A percentile compares a stretch with the other conserved stretches of the same genome.
These are phyloP conservation scores for Allygus modestus DNA, from an alignment of 2,888 invertebrate species.

Conservation along the genomic window DNA sequence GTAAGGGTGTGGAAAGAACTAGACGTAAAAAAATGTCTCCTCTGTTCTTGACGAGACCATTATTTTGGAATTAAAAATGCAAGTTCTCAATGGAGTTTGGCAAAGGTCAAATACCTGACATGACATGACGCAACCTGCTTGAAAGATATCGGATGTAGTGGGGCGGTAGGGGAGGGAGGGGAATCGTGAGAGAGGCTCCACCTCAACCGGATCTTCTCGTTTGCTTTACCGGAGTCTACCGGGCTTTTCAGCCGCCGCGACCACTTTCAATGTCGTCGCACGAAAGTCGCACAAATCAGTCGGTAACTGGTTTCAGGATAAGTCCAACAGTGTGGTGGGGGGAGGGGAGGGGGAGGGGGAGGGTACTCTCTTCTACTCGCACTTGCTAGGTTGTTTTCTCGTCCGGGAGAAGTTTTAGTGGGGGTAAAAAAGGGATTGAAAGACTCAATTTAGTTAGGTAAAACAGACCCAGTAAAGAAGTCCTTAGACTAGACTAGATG, in stretches of 20 bases:
- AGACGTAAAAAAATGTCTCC: too few species aligned
- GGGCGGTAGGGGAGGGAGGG: neutral
- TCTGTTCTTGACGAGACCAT: too few species aligned
- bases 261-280: conserved; percentile 23
- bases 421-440: too few species aligned
- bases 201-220: conserved; percentile 16
- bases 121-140: neutral
- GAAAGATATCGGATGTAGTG: neutral
- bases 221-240: neutral
- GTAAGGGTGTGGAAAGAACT: too few species aligned
- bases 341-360: neutral
- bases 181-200: neutral
- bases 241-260: neutral
- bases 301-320: neutral
- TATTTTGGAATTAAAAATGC: too few species aligned
- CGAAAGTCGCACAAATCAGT: conserved; percentile 14
- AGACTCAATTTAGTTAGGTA: too few species aligned
- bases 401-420: too few species aligned
- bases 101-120: neutral
- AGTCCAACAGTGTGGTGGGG: neutral
- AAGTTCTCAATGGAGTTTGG: too few species aligned
- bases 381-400: too few species aligned
- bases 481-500: too few species aligned
- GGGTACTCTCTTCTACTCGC: neutral
- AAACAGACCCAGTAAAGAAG: too few species aligned